Evolutionary conservation across 2,113 vertebrate species (phyloP).

Genomic region (Kryptolebias marmoratus): DNA sequence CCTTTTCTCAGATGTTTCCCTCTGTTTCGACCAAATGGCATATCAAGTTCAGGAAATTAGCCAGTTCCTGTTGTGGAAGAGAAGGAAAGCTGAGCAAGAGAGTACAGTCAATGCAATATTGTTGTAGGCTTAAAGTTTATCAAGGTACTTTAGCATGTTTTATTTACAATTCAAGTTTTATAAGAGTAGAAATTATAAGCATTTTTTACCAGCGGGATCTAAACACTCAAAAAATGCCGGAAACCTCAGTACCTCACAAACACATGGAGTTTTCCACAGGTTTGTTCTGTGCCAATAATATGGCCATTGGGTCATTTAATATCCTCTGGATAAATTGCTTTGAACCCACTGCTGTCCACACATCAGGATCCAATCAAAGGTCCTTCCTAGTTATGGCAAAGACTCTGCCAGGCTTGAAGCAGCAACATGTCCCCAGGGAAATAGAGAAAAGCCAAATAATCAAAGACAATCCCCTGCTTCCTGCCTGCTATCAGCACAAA

Average conservation of each 20-base stretch:
- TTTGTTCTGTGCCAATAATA: constrained; percentile 67
- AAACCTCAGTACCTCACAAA: constrained; percentile 32
- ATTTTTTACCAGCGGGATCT: not conserved
- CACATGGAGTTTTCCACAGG: constrained; percentile 42
- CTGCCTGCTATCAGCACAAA: constrained; percentile 60
- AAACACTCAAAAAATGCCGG: not conserved
- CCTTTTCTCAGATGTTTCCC: constrained; percentile 69
- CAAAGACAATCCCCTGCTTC: constrained; percentile 70
- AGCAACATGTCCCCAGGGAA: constrained; percentile 69
- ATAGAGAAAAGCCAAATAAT: constrained; percentile 73
- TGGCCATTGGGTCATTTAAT: constrained; percentile 76
- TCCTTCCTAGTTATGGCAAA: constrained; percentile 47
- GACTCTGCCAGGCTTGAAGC: constrained; percentile 55
- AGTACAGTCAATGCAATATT: constrained; percentile 41
- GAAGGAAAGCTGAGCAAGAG: constrained; percentile 42
- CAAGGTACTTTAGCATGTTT: constrained; percentile 4
- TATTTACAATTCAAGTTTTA: constrained; percentile 17
- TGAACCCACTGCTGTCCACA: constrained; percentile 59
- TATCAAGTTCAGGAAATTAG: constrained; percentile 82
- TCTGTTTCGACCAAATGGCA: constrained; percentile 66
- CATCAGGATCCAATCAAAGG: constrained; percentile 77
- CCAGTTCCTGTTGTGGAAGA: constrained; percentile 80
- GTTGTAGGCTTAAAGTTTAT: constrained; percentile 34
- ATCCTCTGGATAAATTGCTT: constrained; percentile 73
- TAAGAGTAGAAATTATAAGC: not conserved